A percentile compares a stretch with the other conserved stretches of the same genome.
These are phyloP conservation scores for Ceryle rudis DNA, from an alignment of 2,797 vertebrate species.

Conservation along the genomic window DNA sequence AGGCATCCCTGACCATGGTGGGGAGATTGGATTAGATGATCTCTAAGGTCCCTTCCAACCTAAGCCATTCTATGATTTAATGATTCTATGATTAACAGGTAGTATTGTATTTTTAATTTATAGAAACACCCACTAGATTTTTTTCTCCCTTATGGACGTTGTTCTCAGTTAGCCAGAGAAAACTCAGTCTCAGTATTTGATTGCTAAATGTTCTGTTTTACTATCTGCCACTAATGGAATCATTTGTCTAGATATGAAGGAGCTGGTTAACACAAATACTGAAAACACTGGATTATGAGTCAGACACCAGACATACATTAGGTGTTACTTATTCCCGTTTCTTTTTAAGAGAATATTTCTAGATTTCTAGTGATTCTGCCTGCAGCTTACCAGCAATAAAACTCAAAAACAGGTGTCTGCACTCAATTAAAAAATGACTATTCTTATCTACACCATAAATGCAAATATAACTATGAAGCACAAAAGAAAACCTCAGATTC, in stretches of 20 bases:
- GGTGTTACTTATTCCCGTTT: neutral
- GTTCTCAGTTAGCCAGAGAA: neutral
- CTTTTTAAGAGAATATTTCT: neutral
- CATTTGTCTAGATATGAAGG: neutral
- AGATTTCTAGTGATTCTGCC: neutral
- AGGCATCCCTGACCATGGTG: no score
- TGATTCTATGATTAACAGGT: neutral
- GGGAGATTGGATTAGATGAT: no score
- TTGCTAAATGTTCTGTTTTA: neutral
- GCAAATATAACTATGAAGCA: neutral
- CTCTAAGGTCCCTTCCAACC: no score
- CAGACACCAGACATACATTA: neutral
- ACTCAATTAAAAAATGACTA: neutral
- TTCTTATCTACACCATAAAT: neutral
- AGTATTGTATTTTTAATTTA: neutral
- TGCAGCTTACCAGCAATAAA: neutral
- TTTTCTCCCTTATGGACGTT: neutral
- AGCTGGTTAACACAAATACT: neutral
- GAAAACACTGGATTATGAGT: constrained; percentile 3
- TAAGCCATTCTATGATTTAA: neutral
- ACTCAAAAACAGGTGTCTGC: neutral
- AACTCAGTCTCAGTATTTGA: neutral
- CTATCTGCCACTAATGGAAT: neutral
- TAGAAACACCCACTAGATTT: neutral
- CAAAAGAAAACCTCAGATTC: neutral